Percentiles rank a stretch among this genome's conserved stretches.
Evolutionary conservation across 35 echinoderm and acorn worm genomes (phyloP).

Genomic region (Apostichopus parvimensis): DNA sequence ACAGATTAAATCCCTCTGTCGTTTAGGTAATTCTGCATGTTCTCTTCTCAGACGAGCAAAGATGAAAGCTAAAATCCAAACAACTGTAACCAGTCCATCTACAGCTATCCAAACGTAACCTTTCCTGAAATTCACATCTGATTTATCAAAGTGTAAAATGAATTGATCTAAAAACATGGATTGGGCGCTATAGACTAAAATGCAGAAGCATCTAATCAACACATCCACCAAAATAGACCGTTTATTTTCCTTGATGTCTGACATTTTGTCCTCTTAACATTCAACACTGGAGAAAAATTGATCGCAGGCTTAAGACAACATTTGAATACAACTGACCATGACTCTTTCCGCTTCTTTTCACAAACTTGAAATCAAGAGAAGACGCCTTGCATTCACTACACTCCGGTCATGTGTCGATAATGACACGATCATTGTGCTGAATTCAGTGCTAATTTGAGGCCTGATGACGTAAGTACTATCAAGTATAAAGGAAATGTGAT

Average conservation of each 20-base stretch:
- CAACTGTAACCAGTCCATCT: constrained; percentile 60
- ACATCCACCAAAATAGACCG: constrained; percentile 28
- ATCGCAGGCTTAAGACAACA: no score
- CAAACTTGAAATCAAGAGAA: no score
- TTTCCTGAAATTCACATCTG: constrained; percentile 48
- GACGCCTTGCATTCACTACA: no score
- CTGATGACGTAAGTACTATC: background rate
- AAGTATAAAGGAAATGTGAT: background rate
- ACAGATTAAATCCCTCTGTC: constrained; percentile 43
- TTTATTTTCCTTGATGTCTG: constrained; percentile 38
- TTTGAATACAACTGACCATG: no score
- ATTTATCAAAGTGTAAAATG: constrained; percentile 72
- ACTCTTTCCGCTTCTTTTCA: no score
- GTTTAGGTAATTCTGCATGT: constrained; percentile 54
- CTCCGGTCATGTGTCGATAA: background rate
- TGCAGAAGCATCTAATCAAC: constrained; percentile 1
- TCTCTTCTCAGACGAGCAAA: constrained; percentile 34
- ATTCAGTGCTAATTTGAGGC: background rate
- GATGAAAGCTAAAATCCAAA: constrained; percentile 71
- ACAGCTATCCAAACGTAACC: constrained; percentile 81
- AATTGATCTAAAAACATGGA: constrained; percentile 64
- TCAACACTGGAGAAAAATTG: background rate
- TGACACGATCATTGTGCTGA: background rate
- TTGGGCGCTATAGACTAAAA: constrained; percentile 50
- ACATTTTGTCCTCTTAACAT: background rate